These are phyloP conservation scores for Cheilinus undulatus DNA, from an alignment of 2,113 vertebrate genomes.

Conservation along the genomic window DNA sequence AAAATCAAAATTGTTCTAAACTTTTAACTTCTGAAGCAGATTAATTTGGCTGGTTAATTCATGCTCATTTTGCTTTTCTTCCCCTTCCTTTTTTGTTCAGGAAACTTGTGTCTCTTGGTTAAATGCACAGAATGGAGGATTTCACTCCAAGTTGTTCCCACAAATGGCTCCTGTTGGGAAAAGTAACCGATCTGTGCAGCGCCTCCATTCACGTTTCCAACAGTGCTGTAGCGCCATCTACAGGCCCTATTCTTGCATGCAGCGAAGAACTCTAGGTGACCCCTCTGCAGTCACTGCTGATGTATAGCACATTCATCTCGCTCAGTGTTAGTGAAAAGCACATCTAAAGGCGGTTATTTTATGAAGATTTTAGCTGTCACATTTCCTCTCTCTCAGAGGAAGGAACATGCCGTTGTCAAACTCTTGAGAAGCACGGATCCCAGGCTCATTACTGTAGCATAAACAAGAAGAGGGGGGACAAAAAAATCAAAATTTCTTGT, in stretches of 20 bases:
- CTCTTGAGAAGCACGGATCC: constrained; percentile 77
- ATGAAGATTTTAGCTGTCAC: constrained; percentile 83
- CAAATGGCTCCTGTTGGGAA: constrained; percentile 64
- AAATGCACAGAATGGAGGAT: constrained; percentile 69
- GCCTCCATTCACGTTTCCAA: constrained; percentile 42
- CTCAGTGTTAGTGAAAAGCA: constrained; percentile 79
- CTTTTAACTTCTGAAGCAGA: constrained; percentile 72
- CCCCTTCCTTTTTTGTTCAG: constrained; percentile 29
- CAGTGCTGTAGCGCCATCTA: constrained; percentile 85
- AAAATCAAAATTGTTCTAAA: constrained; percentile 72
- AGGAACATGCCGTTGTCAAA: constrained; percentile 78
- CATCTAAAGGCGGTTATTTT: constrained; percentile 82
- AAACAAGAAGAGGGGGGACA: constrained; percentile 72
- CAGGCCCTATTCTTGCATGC: constrained; percentile 66
- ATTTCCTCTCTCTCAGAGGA: constrained; percentile 64
- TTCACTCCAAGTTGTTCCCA: constrained; percentile 77
- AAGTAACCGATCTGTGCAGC: constrained; percentile 63
- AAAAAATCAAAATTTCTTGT: constrained; percentile 64
- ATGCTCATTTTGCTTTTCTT: constrained; percentile 58
- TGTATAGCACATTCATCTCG: constrained; percentile 82
- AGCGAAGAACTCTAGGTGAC: constrained; percentile 85
- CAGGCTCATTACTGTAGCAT: constrained; percentile 82
- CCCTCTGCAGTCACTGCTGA: constrained; percentile 81
- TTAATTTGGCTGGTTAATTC: constrained; percentile 70
- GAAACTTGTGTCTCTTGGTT: constrained; percentile 62